phyloP scores from a whole-genome alignment of 2,113 vertebrate species.

The Pardalotus punctatus region DNA sequence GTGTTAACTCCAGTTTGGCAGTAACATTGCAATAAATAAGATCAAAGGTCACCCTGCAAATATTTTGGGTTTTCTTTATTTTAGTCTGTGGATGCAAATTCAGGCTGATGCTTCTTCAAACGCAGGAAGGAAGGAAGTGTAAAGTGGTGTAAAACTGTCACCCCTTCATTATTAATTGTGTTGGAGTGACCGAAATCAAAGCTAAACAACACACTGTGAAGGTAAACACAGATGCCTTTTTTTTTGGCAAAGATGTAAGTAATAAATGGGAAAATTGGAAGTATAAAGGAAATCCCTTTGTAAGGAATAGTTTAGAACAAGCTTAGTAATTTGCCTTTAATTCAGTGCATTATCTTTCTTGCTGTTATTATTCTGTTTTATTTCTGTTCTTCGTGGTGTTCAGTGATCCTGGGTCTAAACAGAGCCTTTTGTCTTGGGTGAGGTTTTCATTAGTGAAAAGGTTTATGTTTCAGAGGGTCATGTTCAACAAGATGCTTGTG shows the following conservation, averaged over 20 bases:
- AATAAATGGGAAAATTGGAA: not conserved
- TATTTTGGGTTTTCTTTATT: not conserved
- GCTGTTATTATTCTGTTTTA: not conserved
- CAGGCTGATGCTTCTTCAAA: not conserved
- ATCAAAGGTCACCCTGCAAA: not conserved
- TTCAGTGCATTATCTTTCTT: not conserved
- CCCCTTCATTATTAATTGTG: not conserved
- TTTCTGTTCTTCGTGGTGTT: rapidly evolving
- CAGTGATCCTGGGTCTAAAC: not conserved
- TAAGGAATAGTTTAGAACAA: not conserved
- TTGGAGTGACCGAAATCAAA: not conserved
- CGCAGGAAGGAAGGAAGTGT: not conserved
- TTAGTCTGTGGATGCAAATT: not conserved
- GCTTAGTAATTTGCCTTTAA: not conserved
- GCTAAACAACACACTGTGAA: not conserved
- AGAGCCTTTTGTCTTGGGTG: not conserved
- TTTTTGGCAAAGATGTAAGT: not conserved
- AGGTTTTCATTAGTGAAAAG: not conserved
- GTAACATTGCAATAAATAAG: not conserved
- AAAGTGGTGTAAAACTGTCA: not conserved
- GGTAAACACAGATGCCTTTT: not conserved
- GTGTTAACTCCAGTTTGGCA: not conserved
- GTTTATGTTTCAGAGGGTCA: not conserved
- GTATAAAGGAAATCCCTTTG: not conserved
- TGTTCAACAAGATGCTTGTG: not conserved